These are phyloP conservation scores for Cryptomyrus ogoouensis DNA, from an alignment of 2,113 vertebrate genomes.

Conservation along the genomic window DNA sequence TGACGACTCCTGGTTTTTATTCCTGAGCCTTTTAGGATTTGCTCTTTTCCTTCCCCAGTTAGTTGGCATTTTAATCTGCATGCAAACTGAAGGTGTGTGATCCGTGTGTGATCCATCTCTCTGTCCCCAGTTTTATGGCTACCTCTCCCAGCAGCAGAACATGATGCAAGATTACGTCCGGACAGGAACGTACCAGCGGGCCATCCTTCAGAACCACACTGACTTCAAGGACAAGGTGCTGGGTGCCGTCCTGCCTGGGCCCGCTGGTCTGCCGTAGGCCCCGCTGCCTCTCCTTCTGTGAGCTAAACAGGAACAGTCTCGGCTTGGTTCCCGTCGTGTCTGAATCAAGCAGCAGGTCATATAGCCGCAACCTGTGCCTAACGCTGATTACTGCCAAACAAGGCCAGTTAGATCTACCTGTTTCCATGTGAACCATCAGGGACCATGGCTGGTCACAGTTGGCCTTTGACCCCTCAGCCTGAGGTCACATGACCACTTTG, in stretches of 20 bases:
- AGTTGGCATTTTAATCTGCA: not conserved
- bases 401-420: not conserved
- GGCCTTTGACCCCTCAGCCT: not conserved
- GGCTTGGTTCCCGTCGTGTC: not conserved
- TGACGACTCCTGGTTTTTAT: not conserved
- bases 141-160: slow-evolving; percentile 98
- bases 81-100: not conserved
- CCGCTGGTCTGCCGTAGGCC: too few species aligned
- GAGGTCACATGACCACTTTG: not conserved
- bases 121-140: slow-evolving; percentile 85
- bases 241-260: not conserved
- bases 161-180: slow-evolving; percentile 99
- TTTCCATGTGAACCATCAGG: not conserved
- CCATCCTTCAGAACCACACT: slow-evolving; percentile 90
- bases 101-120: not conserved
- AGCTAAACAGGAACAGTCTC: not conserved
- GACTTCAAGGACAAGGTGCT: slow-evolving; percentile 94
- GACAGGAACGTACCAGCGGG: slow-evolving; percentile 91
- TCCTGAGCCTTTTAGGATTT: not conserved
- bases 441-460: not conserved
- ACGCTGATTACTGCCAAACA: not conserved
- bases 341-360: not conserved
- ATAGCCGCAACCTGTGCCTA: not conserved
- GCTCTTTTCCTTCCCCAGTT: not conserved
- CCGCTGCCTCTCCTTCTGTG: not conserved